Conservation (phyloP, 2,888 invertebrate genomes). For the Anticlea derivata region DNA sequence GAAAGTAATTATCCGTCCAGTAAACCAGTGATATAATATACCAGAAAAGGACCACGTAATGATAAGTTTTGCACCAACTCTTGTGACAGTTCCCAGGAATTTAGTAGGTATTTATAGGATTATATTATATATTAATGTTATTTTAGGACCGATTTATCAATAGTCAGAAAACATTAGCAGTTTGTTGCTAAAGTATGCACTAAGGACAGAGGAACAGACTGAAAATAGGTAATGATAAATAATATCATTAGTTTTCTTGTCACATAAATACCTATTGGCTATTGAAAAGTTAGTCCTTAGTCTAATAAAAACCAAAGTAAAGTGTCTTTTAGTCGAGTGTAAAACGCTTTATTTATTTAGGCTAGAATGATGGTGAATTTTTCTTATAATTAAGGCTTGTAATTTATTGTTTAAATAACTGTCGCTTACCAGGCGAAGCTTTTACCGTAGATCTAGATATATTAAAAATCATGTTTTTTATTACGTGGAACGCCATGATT, state of each 20-base stretch:
- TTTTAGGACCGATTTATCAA: constrained; percentile 5
- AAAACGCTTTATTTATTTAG: constrained; percentile 80
- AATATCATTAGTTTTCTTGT: no score
- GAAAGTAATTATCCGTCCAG: constrained; percentile 39
- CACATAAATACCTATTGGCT: no score
- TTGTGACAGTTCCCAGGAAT: constrained; percentile 34
- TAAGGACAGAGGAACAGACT: no score
- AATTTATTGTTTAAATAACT: constrained; percentile 1
- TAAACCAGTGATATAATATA: constrained; percentile 40
- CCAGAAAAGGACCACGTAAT: constrained; percentile 28
- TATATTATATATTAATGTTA: constrained; percentile 9
- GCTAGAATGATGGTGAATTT: constrained; percentile 31
- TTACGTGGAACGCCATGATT: neutral
- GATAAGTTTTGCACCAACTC: constrained; percentile 29
- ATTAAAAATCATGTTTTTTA: no score
- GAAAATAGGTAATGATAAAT: no score
- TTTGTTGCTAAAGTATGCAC: neutral
- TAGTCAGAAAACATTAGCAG: neutral
- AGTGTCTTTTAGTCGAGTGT: constrained; percentile 80
- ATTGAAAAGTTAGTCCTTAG: constrained; percentile 38
- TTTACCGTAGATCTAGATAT: neutral
- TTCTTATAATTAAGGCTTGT: constrained; percentile 3
- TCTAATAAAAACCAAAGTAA: constrained; percentile 79
- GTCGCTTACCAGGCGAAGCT: neutral
- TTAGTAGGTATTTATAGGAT: constrained; percentile 32